These are phyloP conservation scores for Microcaecilia unicolor DNA, from an alignment of 2,797 vertebrate species.

Conservation along the genomic window DNA sequence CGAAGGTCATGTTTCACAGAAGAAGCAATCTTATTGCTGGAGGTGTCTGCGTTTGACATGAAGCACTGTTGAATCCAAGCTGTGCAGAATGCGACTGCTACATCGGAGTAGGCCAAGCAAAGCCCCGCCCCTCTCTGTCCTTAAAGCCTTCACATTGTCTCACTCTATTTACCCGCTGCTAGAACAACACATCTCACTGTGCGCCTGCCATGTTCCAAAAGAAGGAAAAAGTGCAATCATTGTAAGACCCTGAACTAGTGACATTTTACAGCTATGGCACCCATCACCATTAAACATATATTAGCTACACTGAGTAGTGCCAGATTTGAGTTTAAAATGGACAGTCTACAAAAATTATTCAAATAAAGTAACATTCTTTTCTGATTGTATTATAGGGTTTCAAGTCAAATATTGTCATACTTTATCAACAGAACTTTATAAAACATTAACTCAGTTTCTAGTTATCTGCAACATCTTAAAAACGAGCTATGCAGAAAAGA, in stretches of 20 bases:
- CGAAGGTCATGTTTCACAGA: slow-evolving; percentile 14
- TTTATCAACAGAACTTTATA: slow-evolving; percentile 31
- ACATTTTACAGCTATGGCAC: slow-evolving; percentile 26
- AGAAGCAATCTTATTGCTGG: slow-evolving; percentile 34
- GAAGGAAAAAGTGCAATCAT: slow-evolving; percentile 55
- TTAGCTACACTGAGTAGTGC: too few species aligned
- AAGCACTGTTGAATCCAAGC: too few species aligned
- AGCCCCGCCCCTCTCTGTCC: slow-evolving; percentile 21
- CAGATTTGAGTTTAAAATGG: slow-evolving; percentile 9
- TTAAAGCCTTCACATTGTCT: slow-evolving; percentile 46
- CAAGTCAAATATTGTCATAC: slow-evolving; percentile 39
- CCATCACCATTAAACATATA: slow-evolving; percentile 1
- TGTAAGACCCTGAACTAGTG: slow-evolving; percentile 50
- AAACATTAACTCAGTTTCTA: slow-evolving; percentile 41
- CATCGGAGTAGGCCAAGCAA: slow-evolving; percentile 33
- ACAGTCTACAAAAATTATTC: too few species aligned
- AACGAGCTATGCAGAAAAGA: slow-evolving; percentile 39
- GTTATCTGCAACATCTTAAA: slow-evolving; percentile 43
- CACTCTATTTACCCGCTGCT: slow-evolving; percentile 30
- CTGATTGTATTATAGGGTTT: slow-evolving; percentile 38
- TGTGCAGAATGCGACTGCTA: slow-evolving; percentile 19
- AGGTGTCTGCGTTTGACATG: slow-evolving; percentile 37
- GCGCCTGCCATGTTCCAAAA: too few species aligned
- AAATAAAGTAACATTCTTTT: slow-evolving; percentile 16
- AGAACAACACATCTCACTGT: slow-evolving; percentile 49